These are phyloP conservation scores for Sarcophilus harrisii DNA, from an alignment of 2,797 vertebrate species.

Conservation along the genomic window DNA sequence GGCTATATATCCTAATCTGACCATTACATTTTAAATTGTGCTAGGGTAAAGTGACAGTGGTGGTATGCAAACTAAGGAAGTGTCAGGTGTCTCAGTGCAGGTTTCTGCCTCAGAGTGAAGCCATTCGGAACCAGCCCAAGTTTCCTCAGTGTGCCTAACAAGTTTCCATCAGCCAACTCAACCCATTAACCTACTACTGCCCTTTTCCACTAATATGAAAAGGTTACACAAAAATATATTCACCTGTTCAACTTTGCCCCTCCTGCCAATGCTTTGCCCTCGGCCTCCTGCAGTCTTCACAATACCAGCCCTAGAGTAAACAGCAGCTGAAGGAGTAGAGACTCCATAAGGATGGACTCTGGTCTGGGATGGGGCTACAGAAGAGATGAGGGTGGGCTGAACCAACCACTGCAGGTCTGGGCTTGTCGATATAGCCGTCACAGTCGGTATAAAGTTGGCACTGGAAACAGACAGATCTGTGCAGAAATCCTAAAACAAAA, in stretches of 20 bases:
- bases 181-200: accelerated
- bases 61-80: neutral
- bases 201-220: neutral
- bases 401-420: constrained; percentile 96
- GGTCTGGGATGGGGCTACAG: constrained; percentile 92
- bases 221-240: constrained; percentile 22
- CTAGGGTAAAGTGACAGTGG: neutral
- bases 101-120: neutral
- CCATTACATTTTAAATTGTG: neutral
- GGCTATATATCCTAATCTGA: neutral
- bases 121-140: neutral
- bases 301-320: constrained; percentile 80
- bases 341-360: constrained; percentile 90
- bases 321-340: constrained; percentile 74
- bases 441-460: constrained; percentile 94
- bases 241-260: constrained; percentile 93
- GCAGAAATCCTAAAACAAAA: constrained; percentile 90
- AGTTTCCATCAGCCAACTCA: accelerated
- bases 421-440: constrained; percentile 93
- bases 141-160: neutral
- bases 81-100: neutral
- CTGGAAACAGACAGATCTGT: constrained; percentile 91
- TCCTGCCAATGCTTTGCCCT: constrained; percentile 86
- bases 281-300: constrained; percentile 87
- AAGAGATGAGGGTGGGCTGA: constrained; percentile 92